These are phyloP conservation scores for Betta splendens DNA, from an alignment of 2,797 vertebrate species.

Conservation along the genomic window DNA sequence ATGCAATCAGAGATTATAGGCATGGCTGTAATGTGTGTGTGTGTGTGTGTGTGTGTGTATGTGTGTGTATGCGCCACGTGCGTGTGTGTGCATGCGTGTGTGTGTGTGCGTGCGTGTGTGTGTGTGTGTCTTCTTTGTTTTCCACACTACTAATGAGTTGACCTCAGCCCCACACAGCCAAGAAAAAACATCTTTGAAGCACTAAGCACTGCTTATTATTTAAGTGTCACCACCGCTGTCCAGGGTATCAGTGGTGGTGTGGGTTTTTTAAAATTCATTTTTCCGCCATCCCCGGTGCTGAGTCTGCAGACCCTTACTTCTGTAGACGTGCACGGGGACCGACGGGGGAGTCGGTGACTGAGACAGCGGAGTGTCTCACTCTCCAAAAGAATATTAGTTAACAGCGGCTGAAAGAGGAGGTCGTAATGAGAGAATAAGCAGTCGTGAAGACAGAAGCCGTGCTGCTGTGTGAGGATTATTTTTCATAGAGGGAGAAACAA, in stretches of 20 bases:
- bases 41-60: conserved; percentile 5
- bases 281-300: conserved; percentile 61
- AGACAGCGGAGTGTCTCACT: conserved; percentile 45
- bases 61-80: conserved; percentile 12
- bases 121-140: conserved; percentile 45
- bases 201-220: conserved; percentile 83
- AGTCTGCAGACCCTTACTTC: conserved; percentile 70
- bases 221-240: conserved; percentile 69
- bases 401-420: conserved; percentile 42
- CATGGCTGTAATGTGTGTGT: conserved; percentile 40
- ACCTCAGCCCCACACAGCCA: conserved; percentile 55
- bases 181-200: conserved; percentile 61
- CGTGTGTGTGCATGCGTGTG: conserved; percentile 3
- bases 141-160: conserved; percentile 62
- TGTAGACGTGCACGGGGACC: conserved; percentile 51
- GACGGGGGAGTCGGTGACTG: conserved; percentile 41
- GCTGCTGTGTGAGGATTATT: conserved; percentile 54
- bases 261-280: conserved; percentile 60
- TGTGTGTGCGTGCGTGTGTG: no score
- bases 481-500: conserved; percentile 35
- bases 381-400: conserved; percentile 63
- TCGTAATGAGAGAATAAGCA: conserved; percentile 60
- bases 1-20: conserved; percentile 56
- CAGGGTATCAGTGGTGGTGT: conserved; percentile 68
- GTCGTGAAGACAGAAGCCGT: conserved; percentile 28